Conservation (phyloP, 2,888 invertebrate genomes). For the Drosophila anomelani region DNA sequence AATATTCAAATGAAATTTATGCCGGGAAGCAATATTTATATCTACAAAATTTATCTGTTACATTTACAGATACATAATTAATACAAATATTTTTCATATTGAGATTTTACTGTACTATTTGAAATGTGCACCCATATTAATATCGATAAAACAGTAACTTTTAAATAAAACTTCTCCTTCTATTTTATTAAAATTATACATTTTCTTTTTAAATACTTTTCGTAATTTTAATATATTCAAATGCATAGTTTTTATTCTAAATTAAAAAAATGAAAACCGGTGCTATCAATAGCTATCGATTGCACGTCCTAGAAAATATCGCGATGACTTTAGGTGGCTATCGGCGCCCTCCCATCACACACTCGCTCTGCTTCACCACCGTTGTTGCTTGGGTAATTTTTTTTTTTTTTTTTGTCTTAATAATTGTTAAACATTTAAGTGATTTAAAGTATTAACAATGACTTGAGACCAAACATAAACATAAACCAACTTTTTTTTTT, state of each 20-base stretch:
- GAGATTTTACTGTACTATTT: not conserved
- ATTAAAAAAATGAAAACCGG: no score
- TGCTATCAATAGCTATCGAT: no score
- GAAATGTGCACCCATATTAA: not conserved
- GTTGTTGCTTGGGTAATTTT: conserved; percentile 48
- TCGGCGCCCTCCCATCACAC: conserved; percentile 3
- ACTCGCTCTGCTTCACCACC: conserved; percentile 9
- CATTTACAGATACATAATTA: no score
- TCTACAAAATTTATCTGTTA: not conserved
- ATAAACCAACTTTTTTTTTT: conserved; percentile 56
- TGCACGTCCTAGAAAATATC: no score
- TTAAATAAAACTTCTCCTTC: not conserved
- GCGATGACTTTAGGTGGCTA: no score
- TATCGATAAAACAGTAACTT: not conserved
- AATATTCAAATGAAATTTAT: not conserved
- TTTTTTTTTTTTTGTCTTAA: conserved; percentile 37
- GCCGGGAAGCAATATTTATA: not conserved
- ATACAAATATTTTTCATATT: not conserved
- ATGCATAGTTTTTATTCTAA: not conserved
- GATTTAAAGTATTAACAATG: conserved; percentile 53
- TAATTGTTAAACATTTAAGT: conserved; percentile 37
- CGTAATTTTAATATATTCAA: not conserved
- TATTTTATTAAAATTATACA: not conserved
- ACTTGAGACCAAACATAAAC: conserved; percentile 47
- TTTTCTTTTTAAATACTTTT: no score